Evolutionary conservation across 2,797 vertebrate species (phyloP), one percentile per base, ranked within the genome.

Genomic region (Ptychadena robeensis): DNA sequence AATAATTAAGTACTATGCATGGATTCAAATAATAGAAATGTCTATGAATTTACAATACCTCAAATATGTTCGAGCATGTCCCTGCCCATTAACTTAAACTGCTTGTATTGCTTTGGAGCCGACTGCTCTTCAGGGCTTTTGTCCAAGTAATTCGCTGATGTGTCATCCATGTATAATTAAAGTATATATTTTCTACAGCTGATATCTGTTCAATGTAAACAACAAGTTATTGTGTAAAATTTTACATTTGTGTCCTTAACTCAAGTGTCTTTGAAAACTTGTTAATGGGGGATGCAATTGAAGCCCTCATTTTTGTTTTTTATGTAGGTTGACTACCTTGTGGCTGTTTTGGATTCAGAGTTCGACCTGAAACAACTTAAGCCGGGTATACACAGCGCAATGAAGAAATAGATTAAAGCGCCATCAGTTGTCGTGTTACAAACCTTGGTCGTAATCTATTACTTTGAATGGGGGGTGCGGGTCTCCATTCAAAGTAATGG

Each of bases 121-220:
- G 53, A 64, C 37, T 25, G 27, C 48, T 31, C 57, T 61, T 63
- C 53, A 34, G n/a, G 69, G 68, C 59, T 38, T 48, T 80, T 38
- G 32, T 72, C 79, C 35, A 14, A 72, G 67, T 80, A 25, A 80
- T 72, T 79, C 69, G 76, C 61, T 71, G 59, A 30, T 72, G 57
- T 57, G 34, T 80, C 67, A 63, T 72, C 59, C 28, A 72, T 63
- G 37, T 34, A 64, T 31, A 72, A 80, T 64, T 70, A 59, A 57
- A 34, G 32, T 38, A 25, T 53, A 40, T 71, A 64, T 71, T 37
- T n/a, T 57, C 63, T 73, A 65, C 71, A 63, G 68, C 72, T 64
- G 30, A 59, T 57, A 22, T 73, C 48, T 57, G 59, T n/a, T 64
- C 57, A 6, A 44, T 34, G 63, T 38, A 18, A 70, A 40, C 35